Base-by-base conservation (phyloP, 2,888 invertebrate genomes). In the Standfussiana lucernea region DNA sequence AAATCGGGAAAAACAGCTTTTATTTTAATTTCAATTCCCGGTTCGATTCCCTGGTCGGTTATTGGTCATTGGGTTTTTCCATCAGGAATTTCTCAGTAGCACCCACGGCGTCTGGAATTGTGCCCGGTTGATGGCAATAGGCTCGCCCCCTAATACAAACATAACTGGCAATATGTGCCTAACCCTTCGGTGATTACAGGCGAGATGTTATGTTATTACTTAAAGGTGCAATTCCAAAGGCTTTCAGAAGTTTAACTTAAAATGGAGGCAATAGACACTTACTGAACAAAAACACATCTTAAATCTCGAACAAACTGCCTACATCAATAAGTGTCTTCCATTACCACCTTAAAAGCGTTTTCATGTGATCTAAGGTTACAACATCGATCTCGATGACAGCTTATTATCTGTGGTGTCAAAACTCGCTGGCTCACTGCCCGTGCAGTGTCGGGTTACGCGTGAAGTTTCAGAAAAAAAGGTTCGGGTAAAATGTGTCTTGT, bases 301-400 rank as follows among this genome's bases (percentile, higher is more conserved):
- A 2, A 47, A 1, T 10, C 18, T 11, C n/a, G 0, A 40, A 40
- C 1, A 56, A 56, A 21, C 35, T 70, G 42, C 24, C 3, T 15
- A 21, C 18, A 37, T n/a, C 28, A 50, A 32, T 10, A 40, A 6
- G 42, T 62, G 1, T 37, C n/a, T 15, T 6, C 28, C 37, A 42
- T 40, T n/a, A 56, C 21, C 47, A 59, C 72, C 47, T 68, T 78
- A 72, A 86, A 82, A 79, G 82, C 82, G 56, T 74, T 86, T 77
- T n/a, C 61, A 40, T 79, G 75, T 86, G 69, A 45, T 74, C 50
- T 83, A 61, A 32, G 42, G 75, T 86, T 77, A 62, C 71, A 32
- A 24, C 32, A 86, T 86, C 86, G 75, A 84, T 86, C 86, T 82
- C 75, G 1, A 21, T 79, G 84, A 84, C 84, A 86, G 79, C 65